Evolutionary conservation across 2,113 vertebrate species (phyloP), one percentile per base, ranked within the genome.

Genomic region (Rynchops niger): DNA sequence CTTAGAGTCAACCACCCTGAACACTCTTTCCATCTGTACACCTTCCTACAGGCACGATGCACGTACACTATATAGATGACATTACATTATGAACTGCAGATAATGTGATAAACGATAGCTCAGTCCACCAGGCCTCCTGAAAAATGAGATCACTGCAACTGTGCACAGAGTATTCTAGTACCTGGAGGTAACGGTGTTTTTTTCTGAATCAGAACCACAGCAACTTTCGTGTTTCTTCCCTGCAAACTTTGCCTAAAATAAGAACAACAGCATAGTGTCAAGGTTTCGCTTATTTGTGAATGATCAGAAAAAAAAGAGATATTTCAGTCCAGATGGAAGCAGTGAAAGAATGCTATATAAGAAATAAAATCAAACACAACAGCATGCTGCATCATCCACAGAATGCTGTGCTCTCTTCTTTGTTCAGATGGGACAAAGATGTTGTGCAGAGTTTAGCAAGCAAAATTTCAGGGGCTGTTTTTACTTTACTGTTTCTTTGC

Each of bases 151-250:
- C 7, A 50, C 5, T 19, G 66, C 42, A 94, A 47, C 11, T 20
- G 6, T 6, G 19, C 8, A 66, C 2, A 72, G 23, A 74, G 16
- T 23, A 26, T 90, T 88, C 23, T 56, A n/a, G 67, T 98, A 99
- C 99, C 99, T 99, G 99, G 99, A 45, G 99, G 99, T 43, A 99
- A 97, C 2, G 99, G 99, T 4, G 99, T 99, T 97, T 99, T 99
- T 98, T 99, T 99, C 92, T 99, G 99, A 97, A 99, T 99, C 95
- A 99, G 97, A 97, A 99, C 99, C 63, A 99, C 99, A 32, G 99
- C 99, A 10, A 99, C 99, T 97, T 99, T 99, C 9, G 99, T 99
- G 96, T 99, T 99, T 97, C 99, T 98, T 93, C 99, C 99, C 96
- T 99, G 99, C 61, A 99, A 99, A 97, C 99, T 99, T 82, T 99